phyloP scores from a whole-genome alignment of 2,113 vertebrate species.

The Anhinga anhinga region DNA sequence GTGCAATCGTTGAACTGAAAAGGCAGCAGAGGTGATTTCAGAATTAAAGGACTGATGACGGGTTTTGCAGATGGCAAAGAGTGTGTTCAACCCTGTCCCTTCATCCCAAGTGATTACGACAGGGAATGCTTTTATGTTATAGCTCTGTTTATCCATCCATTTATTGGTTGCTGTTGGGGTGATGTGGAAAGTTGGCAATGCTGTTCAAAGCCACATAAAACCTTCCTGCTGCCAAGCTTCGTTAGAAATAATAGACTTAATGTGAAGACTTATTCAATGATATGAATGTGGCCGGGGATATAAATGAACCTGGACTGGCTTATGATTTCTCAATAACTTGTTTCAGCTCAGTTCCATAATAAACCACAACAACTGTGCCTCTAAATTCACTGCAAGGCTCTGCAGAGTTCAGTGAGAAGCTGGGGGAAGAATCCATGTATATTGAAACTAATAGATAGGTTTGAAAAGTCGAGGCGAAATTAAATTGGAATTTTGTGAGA shows the following conservation, averaged over 20 bases:
- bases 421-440: neutral
- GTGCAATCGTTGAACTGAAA: neutral
- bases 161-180: neutral
- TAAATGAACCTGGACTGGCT: neutral
- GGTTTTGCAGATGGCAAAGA: neutral
- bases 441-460: neutral
- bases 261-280: neutral
- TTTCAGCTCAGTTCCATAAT: neutral
- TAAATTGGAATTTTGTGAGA: neutral
- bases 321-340: neutral
- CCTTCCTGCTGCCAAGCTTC: neutral
- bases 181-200: neutral
- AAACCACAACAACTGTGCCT: neutral
- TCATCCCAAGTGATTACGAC: neutral
- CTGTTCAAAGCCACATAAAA: neutral
- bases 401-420: neutral
- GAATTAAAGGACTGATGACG: fast-evolving
- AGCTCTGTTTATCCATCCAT: neutral
- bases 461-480: neutral
- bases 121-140: neutral
- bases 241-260: neutral
- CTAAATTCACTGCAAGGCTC: neutral
- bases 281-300: neutral
- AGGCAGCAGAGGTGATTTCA: neutral
- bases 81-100: neutral